Base-by-base conservation (phyloP, 53 echinoderm and acorn worm species). In the Zoroaster sp. region DNA sequence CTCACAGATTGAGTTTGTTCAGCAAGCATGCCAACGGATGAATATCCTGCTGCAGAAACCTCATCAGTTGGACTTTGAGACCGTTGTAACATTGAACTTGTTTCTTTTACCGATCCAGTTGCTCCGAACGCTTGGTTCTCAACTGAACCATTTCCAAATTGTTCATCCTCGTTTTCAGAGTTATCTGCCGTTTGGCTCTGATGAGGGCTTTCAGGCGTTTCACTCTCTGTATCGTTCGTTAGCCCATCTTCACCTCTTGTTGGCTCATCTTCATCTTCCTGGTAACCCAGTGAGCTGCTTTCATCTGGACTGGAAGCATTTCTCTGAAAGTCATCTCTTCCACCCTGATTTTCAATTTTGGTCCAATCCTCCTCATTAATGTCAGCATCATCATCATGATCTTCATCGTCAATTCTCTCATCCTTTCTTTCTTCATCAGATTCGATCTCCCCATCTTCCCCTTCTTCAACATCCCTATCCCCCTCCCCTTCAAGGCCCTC, bases 1-100 rank as follows among this genome's bases (percentile, higher is more conserved):
- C 44, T 72, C 15, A 91, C 78, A 53, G 42, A 69, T 35, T 31
- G 30, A 36, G 85, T 85, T 70, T 85, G 71, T 34, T 69, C 85
- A 35, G 70, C 71, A 31, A 85, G 71, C n/a, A 47, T 12, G 51
- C 33, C 38, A 31, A 85, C 51, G 11, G 8, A 23, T 10, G 74
- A 40, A 10, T 74, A 11, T 33, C 7, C 63, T 18, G 44, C 5
- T 49, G 32, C 37, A 7, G 70, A 13, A 45, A 23, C 34, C 21
- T 72, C 85, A 21, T 10, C 2, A 10, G 41, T 45, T 21, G 85
- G 45, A 38, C 28, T 70, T 8, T 32, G 35, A 0, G 38, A 21
- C 15, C n/a, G 70, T 35, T 69, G 70, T 3, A 83, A 40, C 0
- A 11, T 18, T 3, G 25, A 41, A 30, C 44, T 41, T 43, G 31